phyloP scores from a whole-genome alignment of 2,113 vertebrate genomes.

The Burhinus bistriatus region DNA sequence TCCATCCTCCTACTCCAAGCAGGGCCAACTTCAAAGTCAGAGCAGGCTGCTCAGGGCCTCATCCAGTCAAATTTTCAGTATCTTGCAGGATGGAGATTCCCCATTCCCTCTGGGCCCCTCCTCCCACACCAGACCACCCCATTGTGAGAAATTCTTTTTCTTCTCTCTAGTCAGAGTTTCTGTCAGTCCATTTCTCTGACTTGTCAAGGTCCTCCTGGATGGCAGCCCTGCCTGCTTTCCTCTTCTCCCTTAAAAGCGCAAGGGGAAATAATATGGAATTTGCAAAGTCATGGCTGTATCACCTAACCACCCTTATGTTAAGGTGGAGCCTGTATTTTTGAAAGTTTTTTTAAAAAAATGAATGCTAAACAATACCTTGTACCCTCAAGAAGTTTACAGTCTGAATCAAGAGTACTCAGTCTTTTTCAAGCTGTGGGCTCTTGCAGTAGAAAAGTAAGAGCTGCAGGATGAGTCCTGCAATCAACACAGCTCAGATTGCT shows the following conservation, averaged over 20 bases:
- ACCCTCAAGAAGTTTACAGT: not conserved
- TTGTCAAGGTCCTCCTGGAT: not conserved
- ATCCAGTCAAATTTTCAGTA: not conserved
- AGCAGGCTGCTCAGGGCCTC: not conserved
- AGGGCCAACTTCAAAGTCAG: not conserved
- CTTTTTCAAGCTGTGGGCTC: not conserved
- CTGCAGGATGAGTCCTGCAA: not conserved
- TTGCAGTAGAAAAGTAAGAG: not conserved
- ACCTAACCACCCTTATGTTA: not conserved
- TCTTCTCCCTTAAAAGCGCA: not conserved
- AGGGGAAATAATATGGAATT: not conserved
- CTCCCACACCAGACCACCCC: not conserved
- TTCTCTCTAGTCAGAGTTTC: not conserved
- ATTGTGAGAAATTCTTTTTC: not conserved
- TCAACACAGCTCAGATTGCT: not conserved
- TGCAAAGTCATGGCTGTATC: not conserved
- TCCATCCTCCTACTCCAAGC: not conserved
- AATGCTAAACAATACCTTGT: not conserved
- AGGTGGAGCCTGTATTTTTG: not conserved
- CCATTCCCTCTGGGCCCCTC: not conserved
- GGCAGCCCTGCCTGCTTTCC: not conserved
- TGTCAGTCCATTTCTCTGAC: not conserved
- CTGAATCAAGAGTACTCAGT: not conserved
- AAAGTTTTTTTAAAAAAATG: not conserved
- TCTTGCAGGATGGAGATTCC: not conserved